A percentile compares a stretch with the other conserved stretches of the same genome.
Conservation (phyloP, 2,888 invertebrate genomes). For the Clunio marinus region DNA sequence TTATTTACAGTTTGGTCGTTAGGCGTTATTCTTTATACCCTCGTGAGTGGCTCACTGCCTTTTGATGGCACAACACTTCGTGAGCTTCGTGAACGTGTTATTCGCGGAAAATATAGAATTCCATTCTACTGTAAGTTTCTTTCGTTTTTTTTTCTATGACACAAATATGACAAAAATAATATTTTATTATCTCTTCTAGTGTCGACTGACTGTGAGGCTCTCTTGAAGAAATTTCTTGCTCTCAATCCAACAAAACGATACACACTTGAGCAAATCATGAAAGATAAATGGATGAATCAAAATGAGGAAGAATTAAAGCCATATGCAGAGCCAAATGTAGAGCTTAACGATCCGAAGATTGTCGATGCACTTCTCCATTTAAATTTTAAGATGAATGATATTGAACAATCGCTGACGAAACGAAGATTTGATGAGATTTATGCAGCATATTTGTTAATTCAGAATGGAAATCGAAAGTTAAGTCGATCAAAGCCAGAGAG, state of each 20-base stretch:
- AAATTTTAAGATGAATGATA: slow-evolving; percentile 72
- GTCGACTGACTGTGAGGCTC: slow-evolving; percentile 35
- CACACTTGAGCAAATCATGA: slow-evolving; percentile 35
- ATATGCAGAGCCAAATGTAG: slow-evolving; percentile 18
- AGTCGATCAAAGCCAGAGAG: slow-evolving; percentile 33
- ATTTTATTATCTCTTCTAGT: not conserved
- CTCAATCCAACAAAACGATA: slow-evolving; percentile 35
- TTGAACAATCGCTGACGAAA: slow-evolving; percentile 73
- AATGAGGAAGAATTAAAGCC: slow-evolving; percentile 34
- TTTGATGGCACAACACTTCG: slow-evolving; percentile 35
- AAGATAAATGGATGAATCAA: slow-evolving; percentile 34
- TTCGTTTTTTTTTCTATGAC: no score
- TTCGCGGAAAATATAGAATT: slow-evolving; percentile 38
- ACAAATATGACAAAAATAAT: not conserved
- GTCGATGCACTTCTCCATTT: slow-evolving; percentile 68
- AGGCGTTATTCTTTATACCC: slow-evolving; percentile 33
- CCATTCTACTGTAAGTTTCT: slow-evolving; percentile 35
- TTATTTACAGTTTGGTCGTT: slow-evolving; percentile 36
- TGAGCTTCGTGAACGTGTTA: slow-evolving; percentile 34
- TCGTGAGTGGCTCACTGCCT: slow-evolving; percentile 37
- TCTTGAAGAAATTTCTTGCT: slow-evolving; percentile 29
- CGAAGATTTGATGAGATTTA: slow-evolving; percentile 84
- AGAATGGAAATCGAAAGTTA: slow-evolving; percentile 8
- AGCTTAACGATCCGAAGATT: slow-evolving; percentile 42
- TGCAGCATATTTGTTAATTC: slow-evolving; percentile 73